Base-by-base conservation (phyloP, 2,113 vertebrate species). In the Eulemur macaco region DNA sequence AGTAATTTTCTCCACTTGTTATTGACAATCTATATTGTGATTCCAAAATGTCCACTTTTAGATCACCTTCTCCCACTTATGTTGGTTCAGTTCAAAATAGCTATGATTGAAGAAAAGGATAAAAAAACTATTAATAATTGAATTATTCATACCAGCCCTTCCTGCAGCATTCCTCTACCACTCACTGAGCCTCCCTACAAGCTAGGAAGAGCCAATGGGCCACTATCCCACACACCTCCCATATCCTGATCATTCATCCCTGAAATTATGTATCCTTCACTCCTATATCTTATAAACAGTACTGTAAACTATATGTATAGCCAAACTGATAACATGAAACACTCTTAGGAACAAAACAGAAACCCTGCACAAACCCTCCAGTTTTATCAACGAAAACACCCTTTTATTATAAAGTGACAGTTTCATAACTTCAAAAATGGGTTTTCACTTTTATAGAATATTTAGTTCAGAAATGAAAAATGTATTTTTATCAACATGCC, bases 371-470 rank as follows among this genome's bases (percentile, higher is more conserved):
- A 98, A 96, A 98, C 93, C 58, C 73, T 97, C 83, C 94, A 84
- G 91, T 96, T 98, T 96, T 98, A 95, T 97, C 93, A 97, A 95
- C 91, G 97, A 98, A 98, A 98, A 96, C 37, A 97, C 94, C 50
- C 64, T 98, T 98, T 98, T 96, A 98, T 96, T 96, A 95, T 93
- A 98, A 98, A 97, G 85, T 95, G 93, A 97, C 93, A 98, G 95
- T 96, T 98, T 98, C 97, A 84, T 89, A 90, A 97, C 89, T 98
- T 98, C 96, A 97, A 98, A 98, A 96, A 58, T 42, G 50, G n/a
- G 66, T 68, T 97, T 97, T 94, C 31, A 88, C 81, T 93, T 86
- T 91, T 50, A 58, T 77, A 71, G 21, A 91, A 84, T 73, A 89
- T 84, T 68, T 97, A 95, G 98, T 73, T 87, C 77, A 96, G 92